Conservation (phyloP, 1,140 invertebrate genomes). For the Dreissena rostriformis region DNA sequence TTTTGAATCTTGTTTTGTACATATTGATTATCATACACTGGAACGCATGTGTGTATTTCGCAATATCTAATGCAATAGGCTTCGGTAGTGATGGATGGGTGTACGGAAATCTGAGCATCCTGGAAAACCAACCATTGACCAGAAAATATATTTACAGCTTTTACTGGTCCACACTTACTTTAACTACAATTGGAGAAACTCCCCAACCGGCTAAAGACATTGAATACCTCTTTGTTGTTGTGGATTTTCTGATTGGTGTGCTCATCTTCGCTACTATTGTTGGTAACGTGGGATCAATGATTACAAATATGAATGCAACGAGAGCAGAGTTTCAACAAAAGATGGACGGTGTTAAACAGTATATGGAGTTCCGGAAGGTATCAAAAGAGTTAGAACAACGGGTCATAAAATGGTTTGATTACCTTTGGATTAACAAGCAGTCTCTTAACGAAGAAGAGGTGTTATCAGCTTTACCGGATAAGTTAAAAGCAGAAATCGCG, state of each 20-base stretch:
- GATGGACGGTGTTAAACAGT: slow-evolving; percentile 98
- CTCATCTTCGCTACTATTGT: slow-evolving; percentile 81
- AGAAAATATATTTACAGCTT: slow-evolving; percentile 89
- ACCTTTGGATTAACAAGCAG: slow-evolving; percentile 94
- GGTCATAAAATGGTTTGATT: slow-evolving; percentile 98
- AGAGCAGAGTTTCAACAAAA: slow-evolving; percentile 96
- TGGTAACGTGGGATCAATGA: slow-evolving; percentile 91
- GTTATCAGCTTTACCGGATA: slow-evolving; percentile 88
- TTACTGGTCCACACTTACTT: slow-evolving; percentile 97
- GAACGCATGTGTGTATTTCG: slow-evolving; percentile 97
- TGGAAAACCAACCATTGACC: slow-evolving; percentile 70
- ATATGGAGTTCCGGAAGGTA: slow-evolving; percentile 94
- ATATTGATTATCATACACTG: slow-evolving; percentile 97
- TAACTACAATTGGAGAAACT: slow-evolving; percentile 93
- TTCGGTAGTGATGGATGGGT: slow-evolving; percentile 93
- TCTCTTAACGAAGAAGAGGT: slow-evolving; percentile 91
- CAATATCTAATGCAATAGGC: slow-evolving; percentile 85
- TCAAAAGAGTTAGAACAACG: slow-evolving; percentile 93
- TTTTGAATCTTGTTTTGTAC: slow-evolving; percentile 86
- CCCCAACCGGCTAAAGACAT: slow-evolving; percentile 72
- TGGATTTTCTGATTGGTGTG: slow-evolving; percentile 78
- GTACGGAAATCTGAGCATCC: slow-evolving; percentile 77
- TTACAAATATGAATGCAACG: slow-evolving; percentile 97
- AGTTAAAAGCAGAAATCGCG: slow-evolving; percentile 97
- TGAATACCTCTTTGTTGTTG: slow-evolving; percentile 76